A percentile compares a stretch with the other conserved stretches of the same genome.
phyloP scores from a whole-genome alignment of 2,113 vertebrate species.

The Amphilophus citrinellus region DNA sequence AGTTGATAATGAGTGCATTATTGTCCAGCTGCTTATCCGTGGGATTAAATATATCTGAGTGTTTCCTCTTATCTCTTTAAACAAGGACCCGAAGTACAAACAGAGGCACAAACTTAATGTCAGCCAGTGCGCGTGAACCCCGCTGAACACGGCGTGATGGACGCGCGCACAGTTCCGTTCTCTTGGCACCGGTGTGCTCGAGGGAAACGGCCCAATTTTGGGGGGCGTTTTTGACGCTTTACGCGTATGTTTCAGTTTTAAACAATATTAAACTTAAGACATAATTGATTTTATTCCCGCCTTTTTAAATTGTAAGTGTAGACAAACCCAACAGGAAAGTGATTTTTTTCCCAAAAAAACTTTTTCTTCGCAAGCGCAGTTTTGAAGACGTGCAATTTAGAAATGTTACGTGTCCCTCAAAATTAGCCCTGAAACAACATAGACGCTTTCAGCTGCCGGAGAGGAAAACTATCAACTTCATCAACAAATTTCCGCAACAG shows the following conservation, averaged over 20 bases:
- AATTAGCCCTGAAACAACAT: neutral
- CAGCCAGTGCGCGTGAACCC: too few species aligned
- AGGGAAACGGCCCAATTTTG: neutral
- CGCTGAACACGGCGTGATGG: neutral
- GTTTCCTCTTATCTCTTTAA: neutral
- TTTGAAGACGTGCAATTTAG: neutral
- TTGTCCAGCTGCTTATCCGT: neutral
- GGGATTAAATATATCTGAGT: neutral
- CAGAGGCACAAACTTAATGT: too few species aligned
- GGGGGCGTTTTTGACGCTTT: neutral
- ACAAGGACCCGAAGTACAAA: too few species aligned
- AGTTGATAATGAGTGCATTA: neutral
- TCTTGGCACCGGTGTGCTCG: neutral
- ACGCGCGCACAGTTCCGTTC: neutral
- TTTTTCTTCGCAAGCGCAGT: neutral
- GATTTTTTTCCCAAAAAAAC: rapidly evolving
- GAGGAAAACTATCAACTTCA: neutral
- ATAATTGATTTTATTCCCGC: neutral
- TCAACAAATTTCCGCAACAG: neutral
- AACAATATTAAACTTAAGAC: neutral
- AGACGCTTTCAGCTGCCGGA: neutral
- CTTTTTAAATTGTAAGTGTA: neutral
- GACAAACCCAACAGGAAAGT: neutral
- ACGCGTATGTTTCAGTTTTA: neutral
- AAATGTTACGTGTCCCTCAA: neutral